Evolutionary conservation across 2,113 vertebrate species (phyloP).

Genomic region (Hydropotes inermis): DNA sequence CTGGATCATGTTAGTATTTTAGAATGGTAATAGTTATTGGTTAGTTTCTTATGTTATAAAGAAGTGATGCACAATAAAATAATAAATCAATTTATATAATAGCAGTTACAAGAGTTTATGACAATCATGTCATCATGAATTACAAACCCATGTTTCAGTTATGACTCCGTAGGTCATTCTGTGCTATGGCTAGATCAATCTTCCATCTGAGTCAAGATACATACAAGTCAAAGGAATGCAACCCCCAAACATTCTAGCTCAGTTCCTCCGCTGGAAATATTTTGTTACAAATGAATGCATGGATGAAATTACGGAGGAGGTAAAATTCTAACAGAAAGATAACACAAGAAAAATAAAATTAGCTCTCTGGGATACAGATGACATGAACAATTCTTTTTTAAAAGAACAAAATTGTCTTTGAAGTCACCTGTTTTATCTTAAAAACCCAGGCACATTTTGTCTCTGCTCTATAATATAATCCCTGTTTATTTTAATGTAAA

Average conservation of each 20-base stretch:
- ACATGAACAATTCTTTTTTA: background rate
- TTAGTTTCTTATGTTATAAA: slow-evolving; percentile 1
- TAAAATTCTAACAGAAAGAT: background rate
- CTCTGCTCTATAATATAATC: background rate
- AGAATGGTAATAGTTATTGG: background rate
- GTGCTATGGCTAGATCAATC: background rate
- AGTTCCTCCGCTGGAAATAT: background rate
- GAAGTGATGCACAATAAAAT: background rate
- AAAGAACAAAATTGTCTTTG: background rate
- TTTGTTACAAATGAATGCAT: background rate
- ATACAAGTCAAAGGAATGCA: background rate
- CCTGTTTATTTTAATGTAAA: background rate
- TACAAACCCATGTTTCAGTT: background rate
- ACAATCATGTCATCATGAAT: background rate
- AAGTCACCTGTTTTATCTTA: background rate
- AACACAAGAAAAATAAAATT: background rate
- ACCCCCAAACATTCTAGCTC: background rate
- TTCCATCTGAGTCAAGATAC: background rate
- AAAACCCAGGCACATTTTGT: background rate
- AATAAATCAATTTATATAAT: background rate
- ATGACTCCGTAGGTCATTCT: background rate
- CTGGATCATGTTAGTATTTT: background rate
- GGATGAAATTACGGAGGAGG: background rate
- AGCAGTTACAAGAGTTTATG: background rate
- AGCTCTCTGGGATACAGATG: background rate